A percentile compares a stretch with the other conserved stretches of the same genome.
phyloP scores from a whole-genome alignment of 2,797 vertebrate genomes.

The Loris lydekkerianus region DNA sequence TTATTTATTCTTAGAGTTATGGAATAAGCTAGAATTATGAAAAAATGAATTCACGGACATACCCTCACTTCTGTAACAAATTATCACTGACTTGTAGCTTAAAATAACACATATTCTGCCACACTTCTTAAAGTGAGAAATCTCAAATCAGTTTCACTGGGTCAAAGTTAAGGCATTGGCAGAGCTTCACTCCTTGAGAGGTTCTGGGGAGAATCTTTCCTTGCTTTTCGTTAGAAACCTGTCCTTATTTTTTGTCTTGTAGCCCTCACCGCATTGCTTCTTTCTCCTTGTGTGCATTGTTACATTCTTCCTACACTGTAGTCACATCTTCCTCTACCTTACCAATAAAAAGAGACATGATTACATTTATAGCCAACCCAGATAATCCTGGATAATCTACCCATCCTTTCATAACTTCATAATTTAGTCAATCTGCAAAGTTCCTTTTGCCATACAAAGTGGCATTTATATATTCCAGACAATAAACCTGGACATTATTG shows the following conservation, averaged over 20 bases:
- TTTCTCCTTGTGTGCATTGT: too few relatives aligned
- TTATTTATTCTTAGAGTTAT: neutral
- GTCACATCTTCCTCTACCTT: neutral
- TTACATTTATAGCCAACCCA: neutral
- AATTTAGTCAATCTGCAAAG: neutral
- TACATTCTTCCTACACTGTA: neutral
- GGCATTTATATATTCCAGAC: neutral
- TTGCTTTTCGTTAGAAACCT: neutral
- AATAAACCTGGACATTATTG: neutral
- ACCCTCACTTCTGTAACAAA: neutral
- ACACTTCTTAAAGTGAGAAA: neutral
- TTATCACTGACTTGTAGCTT: neutral
- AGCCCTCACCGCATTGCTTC: neutral
- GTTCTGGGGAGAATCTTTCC: neutral
- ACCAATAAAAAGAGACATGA: neutral
- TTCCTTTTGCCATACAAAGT: neutral
- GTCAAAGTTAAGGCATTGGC: neutral
- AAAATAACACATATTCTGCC: neutral
- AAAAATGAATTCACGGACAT: neutral
- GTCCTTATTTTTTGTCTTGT: neutral
- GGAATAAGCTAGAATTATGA: neutral
- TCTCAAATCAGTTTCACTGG: neutral
- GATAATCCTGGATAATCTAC: neutral
- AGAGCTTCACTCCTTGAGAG: neutral
- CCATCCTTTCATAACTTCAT: neutral